phyloP scores from a whole-genome alignment of 1,140 invertebrate genomes.

The Theocolax elegans region DNA sequence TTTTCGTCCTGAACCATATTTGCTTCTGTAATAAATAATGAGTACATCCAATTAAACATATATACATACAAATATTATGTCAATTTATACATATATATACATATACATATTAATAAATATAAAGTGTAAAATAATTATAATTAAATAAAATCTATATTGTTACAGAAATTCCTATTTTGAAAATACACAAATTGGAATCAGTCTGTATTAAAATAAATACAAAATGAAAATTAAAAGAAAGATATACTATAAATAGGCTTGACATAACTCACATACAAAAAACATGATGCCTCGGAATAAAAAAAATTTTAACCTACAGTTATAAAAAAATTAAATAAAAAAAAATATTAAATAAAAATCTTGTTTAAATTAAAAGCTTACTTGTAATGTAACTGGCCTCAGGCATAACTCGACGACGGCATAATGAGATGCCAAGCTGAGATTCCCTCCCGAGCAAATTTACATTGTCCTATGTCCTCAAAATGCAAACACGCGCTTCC shows the following conservation, averaged over 20 bases:
- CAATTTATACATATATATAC: no score
- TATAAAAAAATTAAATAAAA: no score
- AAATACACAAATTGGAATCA: not conserved
- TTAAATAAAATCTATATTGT: not conserved
- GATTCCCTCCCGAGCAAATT: constrained; percentile 15
- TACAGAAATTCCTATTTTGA: not conserved
- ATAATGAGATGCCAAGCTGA: not conserved
- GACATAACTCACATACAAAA: not conserved
- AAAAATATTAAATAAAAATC: no score
- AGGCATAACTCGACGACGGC: constrained; percentile 28
- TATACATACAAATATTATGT: not conserved
- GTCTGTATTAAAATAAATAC: constrained; percentile 12
- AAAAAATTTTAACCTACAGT: no score
- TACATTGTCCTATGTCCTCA: constrained; percentile 36
- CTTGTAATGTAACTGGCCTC: not conserved
- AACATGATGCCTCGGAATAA: no score
- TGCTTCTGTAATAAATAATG: constrained; percentile 7
- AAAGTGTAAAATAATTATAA: not conserved
- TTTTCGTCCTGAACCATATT: constrained; percentile 45
- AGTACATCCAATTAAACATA: constrained; percentile 1
- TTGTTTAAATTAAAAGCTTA: no score
- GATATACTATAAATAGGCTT: constrained; percentile 7
- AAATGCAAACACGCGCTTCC: constrained; percentile 30
- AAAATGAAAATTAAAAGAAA: not conserved
- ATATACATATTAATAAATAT: no score